Conservation (phyloP, 2,888 invertebrate genomes). For the Rhingia rostrata region DNA sequence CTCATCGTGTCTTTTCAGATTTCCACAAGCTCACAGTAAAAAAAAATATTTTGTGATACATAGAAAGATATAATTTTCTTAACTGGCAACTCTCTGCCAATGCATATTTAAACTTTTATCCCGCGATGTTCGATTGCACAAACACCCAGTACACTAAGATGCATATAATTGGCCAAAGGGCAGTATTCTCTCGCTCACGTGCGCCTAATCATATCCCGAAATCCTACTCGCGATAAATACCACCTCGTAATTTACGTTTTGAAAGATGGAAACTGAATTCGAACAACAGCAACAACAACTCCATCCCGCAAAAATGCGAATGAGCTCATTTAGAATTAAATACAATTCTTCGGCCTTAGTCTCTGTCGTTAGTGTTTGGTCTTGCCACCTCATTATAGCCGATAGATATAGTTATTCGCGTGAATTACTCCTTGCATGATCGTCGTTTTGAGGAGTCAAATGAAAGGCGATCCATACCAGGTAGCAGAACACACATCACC, state of each 20-base stretch:
- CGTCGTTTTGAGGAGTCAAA: conserved; percentile 62
- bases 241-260: conserved; percentile 74
- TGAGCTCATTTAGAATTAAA: conserved; percentile 73
- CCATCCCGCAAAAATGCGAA: conserved; percentile 60
- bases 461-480: conserved; percentile 63
- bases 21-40: too few species aligned
- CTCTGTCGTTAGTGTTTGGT: background rate
- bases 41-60: background rate
- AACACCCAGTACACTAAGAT: conserved; percentile 30
- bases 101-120: conserved; percentile 39
- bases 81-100: conserved; percentile 45
- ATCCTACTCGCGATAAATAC: conserved; percentile 75
- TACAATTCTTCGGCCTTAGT: conserved; percentile 40
- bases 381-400: conserved; percentile 2
- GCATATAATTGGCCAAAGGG: conserved; percentile 74
- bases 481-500: conserved; percentile 60
- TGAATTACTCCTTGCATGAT: conserved; percentile 73
- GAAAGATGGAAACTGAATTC: conserved; percentile 46
- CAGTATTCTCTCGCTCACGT: conserved; percentile 72
- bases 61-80: background rate
- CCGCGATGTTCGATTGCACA: conserved; percentile 40
- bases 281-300: conserved; percentile 12
- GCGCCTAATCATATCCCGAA: conserved; percentile 76
- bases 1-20: too few species aligned
- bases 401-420: conserved; percentile 67